A percentile compares a stretch with the other conserved stretches of the same genome.
These are phyloP conservation scores for Drosophila pseudotakahashii DNA, from an alignment of 2,888 invertebrate genomes.

Conservation along the genomic window DNA sequence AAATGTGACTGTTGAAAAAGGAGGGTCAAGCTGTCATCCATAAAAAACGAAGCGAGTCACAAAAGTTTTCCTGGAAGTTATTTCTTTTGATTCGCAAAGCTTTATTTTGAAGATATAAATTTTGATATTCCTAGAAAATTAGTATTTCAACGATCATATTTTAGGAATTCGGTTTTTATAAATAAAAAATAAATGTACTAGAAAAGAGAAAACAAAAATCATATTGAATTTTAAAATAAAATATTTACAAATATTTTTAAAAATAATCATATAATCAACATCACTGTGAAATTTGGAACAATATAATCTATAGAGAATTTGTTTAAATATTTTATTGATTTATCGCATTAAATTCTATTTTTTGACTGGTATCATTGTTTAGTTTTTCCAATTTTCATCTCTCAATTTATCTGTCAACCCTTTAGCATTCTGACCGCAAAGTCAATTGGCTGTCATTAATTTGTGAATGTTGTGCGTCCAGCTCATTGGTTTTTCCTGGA, in stretches of 20 bases:
- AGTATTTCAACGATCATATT: not conserved
- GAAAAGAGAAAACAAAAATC: too few species aligned
- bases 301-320: too few species aligned
- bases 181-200: too few species aligned
- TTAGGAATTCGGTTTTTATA: not conserved
- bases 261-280: too few species aligned
- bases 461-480: slow-evolving; percentile 4
- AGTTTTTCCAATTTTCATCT: not conserved
- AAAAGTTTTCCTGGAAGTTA: slow-evolving; percentile 28
- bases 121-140: not conserved
- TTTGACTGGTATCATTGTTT: not conserved
- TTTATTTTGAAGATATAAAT: too few species aligned
- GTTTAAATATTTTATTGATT: too few species aligned
- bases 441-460: slow-evolving; percentile 31
- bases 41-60: slow-evolving; percentile 14
- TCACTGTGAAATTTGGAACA: too few species aligned
- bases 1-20: slow-evolving; percentile 30
- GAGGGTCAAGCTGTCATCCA: slow-evolving; percentile 15
- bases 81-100: not conserved
- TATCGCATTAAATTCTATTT: not conserved
- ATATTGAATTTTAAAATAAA: too few species aligned
- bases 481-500: slow-evolving; percentile 3
- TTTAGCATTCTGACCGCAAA: not conserved
- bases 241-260: too few species aligned
- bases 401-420: not conserved